Conservation (phyloP, 2,888 invertebrate species). For the Mylabris sibirica region DNA sequence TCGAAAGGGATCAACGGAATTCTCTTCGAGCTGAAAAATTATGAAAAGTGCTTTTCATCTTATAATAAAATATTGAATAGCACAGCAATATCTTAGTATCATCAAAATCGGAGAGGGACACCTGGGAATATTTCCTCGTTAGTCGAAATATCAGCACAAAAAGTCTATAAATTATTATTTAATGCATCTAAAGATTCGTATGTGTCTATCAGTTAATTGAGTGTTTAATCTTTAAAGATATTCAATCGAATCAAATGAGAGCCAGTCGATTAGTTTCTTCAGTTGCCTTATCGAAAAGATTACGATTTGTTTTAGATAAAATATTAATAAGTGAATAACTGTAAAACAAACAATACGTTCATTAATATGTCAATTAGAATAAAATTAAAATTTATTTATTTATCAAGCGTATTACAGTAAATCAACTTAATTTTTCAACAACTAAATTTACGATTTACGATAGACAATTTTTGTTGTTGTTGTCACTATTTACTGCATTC, state of each 20-base stretch:
- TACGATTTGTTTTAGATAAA: background rate
- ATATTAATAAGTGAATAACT: background rate
- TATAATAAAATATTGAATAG: no score
- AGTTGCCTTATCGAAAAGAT: background rate
- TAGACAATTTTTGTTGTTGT: background rate
- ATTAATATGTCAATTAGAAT: background rate
- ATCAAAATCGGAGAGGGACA: no score
- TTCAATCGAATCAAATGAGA: background rate
- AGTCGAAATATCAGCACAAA: no score
- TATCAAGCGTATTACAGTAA: background rate
- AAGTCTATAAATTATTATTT: no score
- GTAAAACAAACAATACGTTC: background rate
- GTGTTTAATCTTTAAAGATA: background rate
- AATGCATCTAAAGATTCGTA: no score
- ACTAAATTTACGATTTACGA: slow-evolving; percentile 5
- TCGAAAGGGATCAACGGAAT: no score
- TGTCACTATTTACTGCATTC: background rate
- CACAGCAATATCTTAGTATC: no score
- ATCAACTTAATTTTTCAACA: background rate
- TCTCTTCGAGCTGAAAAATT: no score
- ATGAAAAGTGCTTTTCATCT: no score
- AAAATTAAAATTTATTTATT: background rate
- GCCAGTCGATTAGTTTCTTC: no score
- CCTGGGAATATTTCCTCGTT: no score
- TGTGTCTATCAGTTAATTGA: no score